Evolutionary conservation across 1,140 invertebrate genomes (phyloP).

Genomic region (Ctenoplectra terminalis): DNA sequence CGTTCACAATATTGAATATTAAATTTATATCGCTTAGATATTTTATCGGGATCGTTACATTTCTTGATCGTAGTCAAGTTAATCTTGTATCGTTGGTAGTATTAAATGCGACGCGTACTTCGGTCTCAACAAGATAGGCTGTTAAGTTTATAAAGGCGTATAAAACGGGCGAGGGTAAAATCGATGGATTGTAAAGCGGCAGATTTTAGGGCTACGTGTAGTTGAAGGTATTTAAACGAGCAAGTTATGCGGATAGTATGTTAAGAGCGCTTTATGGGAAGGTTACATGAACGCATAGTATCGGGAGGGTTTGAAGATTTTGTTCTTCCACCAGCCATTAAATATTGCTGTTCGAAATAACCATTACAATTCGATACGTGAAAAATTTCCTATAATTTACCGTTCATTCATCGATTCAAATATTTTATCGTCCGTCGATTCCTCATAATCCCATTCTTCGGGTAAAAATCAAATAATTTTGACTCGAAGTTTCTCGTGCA

Average conservation of each 20-base stretch:
- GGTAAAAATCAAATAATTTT: constrained; percentile 13
- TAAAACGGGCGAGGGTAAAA: neutral
- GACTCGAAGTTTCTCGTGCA: neutral
- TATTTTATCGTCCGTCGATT: neutral
- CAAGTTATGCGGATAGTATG: neutral
- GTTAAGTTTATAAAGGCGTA: constrained; percentile 8
- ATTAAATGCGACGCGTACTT: neutral
- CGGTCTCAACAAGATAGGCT: neutral
- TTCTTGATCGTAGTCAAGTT: neutral
- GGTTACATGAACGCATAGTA: neutral
- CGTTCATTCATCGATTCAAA: neutral
- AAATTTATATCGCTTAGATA: neutral
- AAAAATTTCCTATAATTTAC: too few relatives aligned
- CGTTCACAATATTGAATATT: neutral
- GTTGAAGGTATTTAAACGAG: neutral
- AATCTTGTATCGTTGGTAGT: neutral
- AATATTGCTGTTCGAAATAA: neutral
- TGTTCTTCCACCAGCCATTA: neutral
- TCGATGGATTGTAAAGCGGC: neutral
- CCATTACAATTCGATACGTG: neutral
- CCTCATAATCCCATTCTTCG: neutral
- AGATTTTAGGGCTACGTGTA: neutral
- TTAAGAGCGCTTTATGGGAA: neutral
- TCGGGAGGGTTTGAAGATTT: neutral
- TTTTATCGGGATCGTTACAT: neutral